Base-by-base conservation (phyloP, 1,140 invertebrate species). In the Zaprionus taronus region DNA sequence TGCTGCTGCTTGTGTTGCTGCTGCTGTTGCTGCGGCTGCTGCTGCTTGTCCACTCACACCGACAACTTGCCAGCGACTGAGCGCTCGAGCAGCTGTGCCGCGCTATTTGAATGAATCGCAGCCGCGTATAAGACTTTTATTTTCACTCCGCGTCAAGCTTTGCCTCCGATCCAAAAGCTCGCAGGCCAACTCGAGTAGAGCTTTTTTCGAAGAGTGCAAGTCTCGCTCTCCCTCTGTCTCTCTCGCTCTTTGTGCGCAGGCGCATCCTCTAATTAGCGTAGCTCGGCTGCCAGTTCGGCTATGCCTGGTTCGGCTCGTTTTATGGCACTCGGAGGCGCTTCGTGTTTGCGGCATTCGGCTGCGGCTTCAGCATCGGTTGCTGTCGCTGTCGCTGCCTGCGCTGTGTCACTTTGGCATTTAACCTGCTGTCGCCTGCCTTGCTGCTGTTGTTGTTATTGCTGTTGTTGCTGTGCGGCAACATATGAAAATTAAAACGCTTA, bases 401-500 rank as follows among this genome's bases (percentile, higher is more conserved):
- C 44, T 68, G 20, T 69, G 66, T 57, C 65, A n/a, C 55, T 72
- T 56, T 68, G 76, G 72, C 72, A 72, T 77, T 81, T 81, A 72
- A 79, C 77, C 80, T 66, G 65, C 47, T 51, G 47, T 14, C 47
- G 20, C 47, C 47, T 61, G 36, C 15, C 12, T 34, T n/a, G 24
- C 12, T 34, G 31, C 12, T 51, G 24, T 20, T 22, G 61, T 36
- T 60, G 69, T 14, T 65, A 58, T 3, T 56, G 49, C 1, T 51
- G 58, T 36, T 64, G 60, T 36, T 63, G 57, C 53, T 55, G 65
- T 49, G 38, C 36, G 22, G 57, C 22, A 80, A 84, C 75, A 72
- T 83, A 80, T 89, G 81, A 84, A 89, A 89, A 90, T 89, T 90
- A 89, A 89, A 89, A 83, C 74, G 84, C 84, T 87, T 89, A 89